Conservation (phyloP, 2,797 vertebrate species). For the Chaetodon trifasciatus region DNA sequence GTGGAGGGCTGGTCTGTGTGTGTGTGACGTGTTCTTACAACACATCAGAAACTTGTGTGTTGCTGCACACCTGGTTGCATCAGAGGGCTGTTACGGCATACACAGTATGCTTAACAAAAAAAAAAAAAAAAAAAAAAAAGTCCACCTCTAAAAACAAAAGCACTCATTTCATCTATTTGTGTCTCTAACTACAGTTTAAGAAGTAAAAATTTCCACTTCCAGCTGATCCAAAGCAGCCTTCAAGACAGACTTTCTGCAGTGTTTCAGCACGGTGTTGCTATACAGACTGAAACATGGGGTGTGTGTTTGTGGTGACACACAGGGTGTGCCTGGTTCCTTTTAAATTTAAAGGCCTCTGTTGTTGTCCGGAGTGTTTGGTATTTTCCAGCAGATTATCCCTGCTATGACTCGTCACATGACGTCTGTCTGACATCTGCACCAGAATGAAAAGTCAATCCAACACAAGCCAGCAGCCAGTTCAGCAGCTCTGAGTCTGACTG, state of each 20-base stretch:
- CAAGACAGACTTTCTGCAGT: background rate
- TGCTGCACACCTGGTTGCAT: slow-evolving; percentile 19
- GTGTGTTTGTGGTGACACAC: slow-evolving; percentile 6
- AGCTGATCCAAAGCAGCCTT: background rate
- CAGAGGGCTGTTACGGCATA: background rate
- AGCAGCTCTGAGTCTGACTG: background rate
- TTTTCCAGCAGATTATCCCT: slow-evolving; percentile 5
- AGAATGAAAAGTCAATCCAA: slow-evolving; percentile 24
- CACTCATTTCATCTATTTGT: background rate
- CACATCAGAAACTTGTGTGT: slow-evolving; percentile 30
- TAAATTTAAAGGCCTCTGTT: background rate
- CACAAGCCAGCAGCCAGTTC: background rate
- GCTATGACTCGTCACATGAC: background rate
- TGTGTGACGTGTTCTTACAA: slow-evolving; percentile 27
- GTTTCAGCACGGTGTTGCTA: background rate
- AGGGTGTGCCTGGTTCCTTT: slow-evolving; percentile 27
- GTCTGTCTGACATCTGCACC: background rate
- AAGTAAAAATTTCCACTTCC: no score
- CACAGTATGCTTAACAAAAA: background rate
- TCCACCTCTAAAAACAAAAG: background rate
- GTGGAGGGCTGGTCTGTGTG: background rate
- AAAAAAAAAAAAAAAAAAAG: no score
- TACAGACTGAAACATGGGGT: background rate
- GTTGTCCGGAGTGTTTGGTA: slow-evolving; percentile 12
- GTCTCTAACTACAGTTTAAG: background rate